Evolutionary conservation across 2,797 vertebrate species (phyloP), one percentile per base, ranked within the genome.

Genomic region (Gobionotothen gibberifrons): DNA sequence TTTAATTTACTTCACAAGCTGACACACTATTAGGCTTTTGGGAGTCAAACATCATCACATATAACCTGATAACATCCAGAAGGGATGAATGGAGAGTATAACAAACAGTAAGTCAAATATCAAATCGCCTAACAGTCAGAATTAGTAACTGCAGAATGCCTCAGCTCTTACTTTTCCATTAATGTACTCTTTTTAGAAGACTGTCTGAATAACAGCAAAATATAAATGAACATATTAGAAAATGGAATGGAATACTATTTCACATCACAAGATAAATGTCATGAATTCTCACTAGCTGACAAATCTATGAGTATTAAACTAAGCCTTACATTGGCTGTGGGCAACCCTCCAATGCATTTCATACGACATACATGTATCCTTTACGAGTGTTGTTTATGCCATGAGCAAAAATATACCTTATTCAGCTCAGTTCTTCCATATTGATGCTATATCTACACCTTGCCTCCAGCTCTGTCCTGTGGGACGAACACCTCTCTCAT

Each of bases 41-140:
- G 58, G 19, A 46, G 49, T 76, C 64, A 78, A 74, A 67, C 60
- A 59, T 29, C 21, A 60, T 80, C 26, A 59, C 57, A 80, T 51
- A 72, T 55, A 66, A 83, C 76, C 72, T 55, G 52, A 66, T 60
- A 53, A 81, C 55, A 69, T 72, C 39, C 60, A 59, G 19, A 47
- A 42, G 32, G 64, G 60, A 75, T 68, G 78, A 85, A 77, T 71
- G 70, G 72, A 70, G 62, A 67, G 57, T 13, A 26, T 3, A 71
- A 69, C 5, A 69, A 85, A 63, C 57, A 77, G 60, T 46, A 47
- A 46, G 57, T 36, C 68, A 83, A 87, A 87, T 88, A 80, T 60
- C 65, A 88, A 82, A 85, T 75, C 52, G 36, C 66, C 87, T 82
- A 92, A 70, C 73, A 44, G 69, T 83, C 62, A 81, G 87, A 93